Evolutionary conservation across 1,140 invertebrate genomes (phyloP).

Genomic region (Calliopsis andreniformis): DNA sequence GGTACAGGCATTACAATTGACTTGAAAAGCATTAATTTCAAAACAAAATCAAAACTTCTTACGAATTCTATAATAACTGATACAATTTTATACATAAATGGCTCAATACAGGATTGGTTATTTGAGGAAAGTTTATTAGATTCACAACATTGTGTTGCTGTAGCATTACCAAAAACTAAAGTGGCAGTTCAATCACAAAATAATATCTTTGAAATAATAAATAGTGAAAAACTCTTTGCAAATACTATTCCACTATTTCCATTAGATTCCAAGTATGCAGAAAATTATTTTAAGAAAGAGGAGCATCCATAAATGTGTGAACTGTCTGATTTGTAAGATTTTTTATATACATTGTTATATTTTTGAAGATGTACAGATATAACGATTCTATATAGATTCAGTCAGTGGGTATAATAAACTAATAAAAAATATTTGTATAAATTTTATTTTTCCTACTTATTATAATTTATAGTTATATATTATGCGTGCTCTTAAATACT

Average conservation of each 20-base stretch:
- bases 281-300: conserved; percentile 80
- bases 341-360: neutral
- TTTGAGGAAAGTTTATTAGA: conserved; percentile 95
- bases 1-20: conserved; percentile 92
- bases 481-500: too few relatives aligned
- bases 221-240: conserved; percentile 83
- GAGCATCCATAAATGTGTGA: conserved; percentile 64
- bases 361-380: conserved; percentile 43
- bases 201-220: conserved; percentile 79
- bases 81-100: conserved; percentile 87
- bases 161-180: conserved; percentile 83
- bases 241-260: conserved; percentile 81
- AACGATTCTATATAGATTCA: conserved; percentile 17
- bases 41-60: conserved; percentile 82
- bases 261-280: conserved; percentile 82
- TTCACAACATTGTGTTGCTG: conserved; percentile 89
- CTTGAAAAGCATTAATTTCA: conserved; percentile 89
- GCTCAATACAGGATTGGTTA: conserved; percentile 85
- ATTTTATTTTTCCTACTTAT: conserved; percentile 35
- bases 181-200: conserved; percentile 32
- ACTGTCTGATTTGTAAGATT: neutral
- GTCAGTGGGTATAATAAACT: conserved; percentile 35
- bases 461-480: neutral
- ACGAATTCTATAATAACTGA: conserved; percentile 82
- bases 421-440: conserved; percentile 26